phyloP scores from a whole-genome alignment of 2,888 invertebrate genomes.

The Balanococcus diminutus region DNA sequence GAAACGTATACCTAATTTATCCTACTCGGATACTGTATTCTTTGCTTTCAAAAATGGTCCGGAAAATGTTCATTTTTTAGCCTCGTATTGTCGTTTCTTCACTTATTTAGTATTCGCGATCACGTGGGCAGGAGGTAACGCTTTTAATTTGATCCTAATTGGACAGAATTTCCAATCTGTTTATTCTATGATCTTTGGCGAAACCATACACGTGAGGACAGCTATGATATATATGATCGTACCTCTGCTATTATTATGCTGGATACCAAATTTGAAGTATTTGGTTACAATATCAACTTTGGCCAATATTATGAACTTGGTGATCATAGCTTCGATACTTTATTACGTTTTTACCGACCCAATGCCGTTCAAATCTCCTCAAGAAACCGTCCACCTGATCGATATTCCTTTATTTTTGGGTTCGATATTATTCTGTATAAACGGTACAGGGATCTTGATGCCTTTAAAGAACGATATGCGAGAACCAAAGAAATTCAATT shows the following conservation, averaged over 20 bases:
- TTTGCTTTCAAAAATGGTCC: conserved; percentile 32
- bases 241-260: conserved; percentile 75
- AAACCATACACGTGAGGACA: conserved; percentile 55
- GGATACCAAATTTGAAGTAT: conserved; percentile 81
- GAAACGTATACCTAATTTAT: conserved; percentile 21
- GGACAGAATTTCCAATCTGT: background rate
- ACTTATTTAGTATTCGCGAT: background rate
- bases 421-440: conserved; percentile 92
- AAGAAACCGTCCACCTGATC: conserved; percentile 68
- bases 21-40: conserved; percentile 33
- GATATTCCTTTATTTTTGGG: conserved; percentile 92
- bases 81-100: background rate
- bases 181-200: background rate
- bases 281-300: conserved; percentile 87
- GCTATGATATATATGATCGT: conserved; percentile 59
- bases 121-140: background rate
- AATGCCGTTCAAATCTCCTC: conserved; percentile 69
- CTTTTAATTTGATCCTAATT: background rate
- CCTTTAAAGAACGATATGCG: conserved; percentile 95
- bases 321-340: conserved; percentile 82
- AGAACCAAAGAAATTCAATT: conserved; percentile 79
- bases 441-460: conserved; percentile 83
- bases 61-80: background rate
- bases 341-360: conserved; percentile 81
- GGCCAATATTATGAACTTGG: conserved; percentile 82